Conservation (phyloP, 2,113 vertebrate genomes). For the Gymnogyps californianus region DNA sequence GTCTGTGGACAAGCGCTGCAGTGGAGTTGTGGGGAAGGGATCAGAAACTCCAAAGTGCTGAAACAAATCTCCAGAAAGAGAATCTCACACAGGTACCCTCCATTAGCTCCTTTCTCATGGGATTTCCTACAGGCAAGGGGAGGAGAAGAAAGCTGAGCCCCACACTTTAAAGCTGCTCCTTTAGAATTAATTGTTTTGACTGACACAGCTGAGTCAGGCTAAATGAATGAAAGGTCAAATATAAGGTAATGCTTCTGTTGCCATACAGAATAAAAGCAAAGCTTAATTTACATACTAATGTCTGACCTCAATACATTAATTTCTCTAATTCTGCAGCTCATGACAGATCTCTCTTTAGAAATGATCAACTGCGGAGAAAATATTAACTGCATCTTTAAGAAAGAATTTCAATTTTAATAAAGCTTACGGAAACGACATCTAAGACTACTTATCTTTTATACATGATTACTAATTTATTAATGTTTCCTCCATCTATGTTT, state of each 20-base stretch:
- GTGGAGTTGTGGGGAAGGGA: neutral
- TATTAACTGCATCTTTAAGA: conserved; percentile 27
- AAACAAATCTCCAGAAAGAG: neutral
- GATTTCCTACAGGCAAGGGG: neutral
- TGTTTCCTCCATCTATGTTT: neutral
- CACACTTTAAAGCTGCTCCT: neutral
- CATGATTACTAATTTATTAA: conserved; percentile 28
- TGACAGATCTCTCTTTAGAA: conserved; percentile 31
- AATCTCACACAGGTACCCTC: neutral
- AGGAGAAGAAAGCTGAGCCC: neutral
- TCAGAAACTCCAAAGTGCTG: neutral
- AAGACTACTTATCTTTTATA: conserved; percentile 40
- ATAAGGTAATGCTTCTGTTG: conserved; percentile 17
- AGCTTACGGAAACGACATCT: conserved; percentile 11
- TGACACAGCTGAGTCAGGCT: conserved; percentile 43
- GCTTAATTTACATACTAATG: conserved; percentile 40
- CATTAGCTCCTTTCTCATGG: neutral
- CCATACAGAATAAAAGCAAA: conserved; percentile 8
- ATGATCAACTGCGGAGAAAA: conserved; percentile 28
- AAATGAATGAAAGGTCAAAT: conserved; percentile 54
- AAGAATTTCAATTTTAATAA: conserved; percentile 42
- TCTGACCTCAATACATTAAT: conserved; percentile 33
- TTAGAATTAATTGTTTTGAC: conserved; percentile 18
- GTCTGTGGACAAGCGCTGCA: neutral
- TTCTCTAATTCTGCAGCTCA: conserved; percentile 41